These are phyloP conservation scores for Platanista minor DNA, from an alignment of 2,113 vertebrate species.

Conservation along the genomic window DNA sequence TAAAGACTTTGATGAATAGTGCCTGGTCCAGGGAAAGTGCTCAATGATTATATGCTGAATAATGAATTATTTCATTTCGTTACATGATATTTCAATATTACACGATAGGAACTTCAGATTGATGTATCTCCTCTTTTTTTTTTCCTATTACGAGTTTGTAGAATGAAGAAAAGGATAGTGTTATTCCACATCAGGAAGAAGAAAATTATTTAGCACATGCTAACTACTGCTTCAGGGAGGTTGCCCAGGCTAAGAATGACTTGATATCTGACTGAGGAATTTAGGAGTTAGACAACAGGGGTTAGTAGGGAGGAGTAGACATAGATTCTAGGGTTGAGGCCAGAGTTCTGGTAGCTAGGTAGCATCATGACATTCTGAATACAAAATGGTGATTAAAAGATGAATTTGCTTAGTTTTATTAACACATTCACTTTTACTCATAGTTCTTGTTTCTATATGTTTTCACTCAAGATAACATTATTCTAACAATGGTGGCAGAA, in stretches of 20 bases:
- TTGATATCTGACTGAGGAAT: background rate
- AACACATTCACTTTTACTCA: background rate
- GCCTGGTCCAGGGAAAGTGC: background rate
- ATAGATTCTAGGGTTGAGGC: background rate
- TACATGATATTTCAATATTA: background rate
- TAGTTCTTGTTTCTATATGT: background rate
- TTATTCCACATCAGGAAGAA: slow-evolving; percentile 2
- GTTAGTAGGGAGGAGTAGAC: background rate
- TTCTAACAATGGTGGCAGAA: background rate
- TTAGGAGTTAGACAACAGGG: background rate
- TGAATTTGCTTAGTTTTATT: background rate
- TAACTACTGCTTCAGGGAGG: background rate
- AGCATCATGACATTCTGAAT: background rate
- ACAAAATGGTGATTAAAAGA: background rate
- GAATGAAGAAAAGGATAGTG: background rate
- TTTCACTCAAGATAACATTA: background rate
- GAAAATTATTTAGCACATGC: background rate
- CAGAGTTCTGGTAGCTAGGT: background rate
- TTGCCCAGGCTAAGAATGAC: background rate
- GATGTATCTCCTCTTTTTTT: background rate
- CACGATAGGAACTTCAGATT: background rate
- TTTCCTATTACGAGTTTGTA: background rate
- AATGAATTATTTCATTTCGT: background rate
- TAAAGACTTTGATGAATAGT: background rate
- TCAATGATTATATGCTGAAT: background rate